Evolutionary conservation across 2,113 vertebrate species (phyloP), one percentile per base, ranked within the genome.

Genomic region (Solea senegalensis): DNA sequence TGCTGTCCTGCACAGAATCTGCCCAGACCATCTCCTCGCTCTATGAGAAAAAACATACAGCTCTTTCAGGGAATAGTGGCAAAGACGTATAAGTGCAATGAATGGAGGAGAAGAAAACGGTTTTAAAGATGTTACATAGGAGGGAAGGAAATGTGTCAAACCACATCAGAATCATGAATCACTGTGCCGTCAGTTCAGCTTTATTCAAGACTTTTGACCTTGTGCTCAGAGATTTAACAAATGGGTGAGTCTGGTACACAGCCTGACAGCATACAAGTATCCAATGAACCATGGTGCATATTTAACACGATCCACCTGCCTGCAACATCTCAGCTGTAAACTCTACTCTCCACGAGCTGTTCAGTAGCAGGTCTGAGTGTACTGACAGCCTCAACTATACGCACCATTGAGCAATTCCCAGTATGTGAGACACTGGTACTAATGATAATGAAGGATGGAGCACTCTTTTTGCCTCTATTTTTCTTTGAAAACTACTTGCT

Each of bases 371-470:
- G 74, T 80, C 81, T 72, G 56, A 74, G 77, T 53, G 61, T 65
- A 58, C 74, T 67, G 86, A 85, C 87, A 84, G 80, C 69, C 76
- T 84, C 69, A 34, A 89, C 90, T 90, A 87, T 72, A 80, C 57
- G 86, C 87, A 67, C 83, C 86, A 75, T 72, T 78, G 82, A 72
- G 61, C 71, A 73, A 84, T 78, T 84, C 71, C 9, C 82, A 79
- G 70, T 83, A 72, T 82, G 81, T 83, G 81, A 89, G 69, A 88
- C 77, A 72, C 76, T 21, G 66, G 63, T 64, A 52, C 74, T 87
- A 84, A 89, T 87, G 83, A 87, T 87, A 84, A 89, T 82, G 81
- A 90, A 91, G 85, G 84, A 80, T 57, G 56, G 70, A 74, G 41
- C 65, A 7, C 53, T 66, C 43, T 71, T 50, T 50, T 21, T 21